These are phyloP conservation scores for Cyclopterus lumpus DNA, from an alignment of 2,797 vertebrate species.

Conservation along the genomic window DNA sequence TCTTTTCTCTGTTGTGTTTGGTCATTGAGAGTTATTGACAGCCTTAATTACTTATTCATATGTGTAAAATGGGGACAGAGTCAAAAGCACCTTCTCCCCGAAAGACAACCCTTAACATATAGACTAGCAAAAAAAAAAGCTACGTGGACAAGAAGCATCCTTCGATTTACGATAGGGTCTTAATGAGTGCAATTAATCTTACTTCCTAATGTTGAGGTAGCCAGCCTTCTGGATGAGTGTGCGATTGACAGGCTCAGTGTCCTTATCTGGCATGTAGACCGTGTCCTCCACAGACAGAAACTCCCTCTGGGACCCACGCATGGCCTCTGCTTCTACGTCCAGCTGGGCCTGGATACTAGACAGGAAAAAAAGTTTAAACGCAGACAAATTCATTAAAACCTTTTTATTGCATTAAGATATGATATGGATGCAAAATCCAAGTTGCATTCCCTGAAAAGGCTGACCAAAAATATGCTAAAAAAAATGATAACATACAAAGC, in stretches of 20 bases:
- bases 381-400: background rate
- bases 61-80: conserved; percentile 3
- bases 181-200: conserved; percentile 67
- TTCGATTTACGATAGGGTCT: conserved; percentile 8
- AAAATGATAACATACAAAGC: conserved; percentile 4
- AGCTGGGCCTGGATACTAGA: conserved; percentile 92
- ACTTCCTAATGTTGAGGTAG: conserved; percentile 98
- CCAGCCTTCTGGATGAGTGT: conserved; percentile 97
- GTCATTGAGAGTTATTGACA: conserved; percentile 3
- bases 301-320: conserved; percentile 91
- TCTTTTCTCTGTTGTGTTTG: background rate
- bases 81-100: background rate
- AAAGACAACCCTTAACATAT: background rate
- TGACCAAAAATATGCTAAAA: background rate
- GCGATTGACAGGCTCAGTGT: conserved; percentile 89
- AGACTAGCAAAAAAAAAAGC: background rate
- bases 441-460: background rate
- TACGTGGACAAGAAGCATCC: conserved; percentile 12
- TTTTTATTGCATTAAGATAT: background rate
- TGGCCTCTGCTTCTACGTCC: conserved; percentile 91
- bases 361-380: conserved; percentile 11
- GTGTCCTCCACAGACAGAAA: conserved; percentile 91
- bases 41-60: conserved; percentile 8
- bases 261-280: conserved; percentile 92
- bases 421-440: background rate